Evolutionary conservation across 2,113 vertebrate species (phyloP).

Genomic region (Tupaia chinensis): DNA sequence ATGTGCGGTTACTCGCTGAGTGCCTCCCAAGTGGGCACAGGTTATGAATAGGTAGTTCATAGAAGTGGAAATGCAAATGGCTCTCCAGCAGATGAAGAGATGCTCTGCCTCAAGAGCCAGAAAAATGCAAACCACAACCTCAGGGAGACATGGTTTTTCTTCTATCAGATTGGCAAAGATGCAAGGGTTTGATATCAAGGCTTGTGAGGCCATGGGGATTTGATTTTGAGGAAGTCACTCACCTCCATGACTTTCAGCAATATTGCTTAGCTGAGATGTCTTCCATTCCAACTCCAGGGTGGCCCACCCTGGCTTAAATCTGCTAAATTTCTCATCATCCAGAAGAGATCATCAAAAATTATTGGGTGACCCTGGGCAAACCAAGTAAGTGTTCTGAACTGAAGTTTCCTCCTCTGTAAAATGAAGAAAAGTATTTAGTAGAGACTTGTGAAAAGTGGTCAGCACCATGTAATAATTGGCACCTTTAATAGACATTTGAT

Average conservation of each 20-base stretch:
- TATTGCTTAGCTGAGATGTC: not conserved
- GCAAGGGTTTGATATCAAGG: not conserved
- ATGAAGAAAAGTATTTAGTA: not conserved
- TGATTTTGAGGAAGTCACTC: not conserved
- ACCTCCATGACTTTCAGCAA: not conserved
- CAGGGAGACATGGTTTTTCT: not conserved
- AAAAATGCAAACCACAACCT: conserved; percentile 50
- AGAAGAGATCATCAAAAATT: not conserved
- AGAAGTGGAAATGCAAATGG: conserved; percentile 21
- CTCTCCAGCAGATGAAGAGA: not conserved
- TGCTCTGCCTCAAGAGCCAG: not conserved
- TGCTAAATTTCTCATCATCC: not conserved
- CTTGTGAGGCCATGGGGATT: not conserved
- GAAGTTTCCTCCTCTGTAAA: conserved; percentile 26
- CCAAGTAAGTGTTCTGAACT: not conserved
- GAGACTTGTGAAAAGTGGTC: not conserved
- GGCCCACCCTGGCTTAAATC: not conserved
- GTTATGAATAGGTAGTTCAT: not conserved
- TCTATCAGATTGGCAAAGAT: not conserved
- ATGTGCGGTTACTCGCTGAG: not conserved
- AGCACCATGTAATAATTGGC: not conserved
- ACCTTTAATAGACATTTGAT: conserved; percentile 7
- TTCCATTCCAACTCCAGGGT: not conserved
- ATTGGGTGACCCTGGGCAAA: not conserved
- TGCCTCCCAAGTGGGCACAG: conserved; percentile 34